phyloP scores from a whole-genome alignment of 2,113 vertebrate genomes.

The Noturus placidus region DNA sequence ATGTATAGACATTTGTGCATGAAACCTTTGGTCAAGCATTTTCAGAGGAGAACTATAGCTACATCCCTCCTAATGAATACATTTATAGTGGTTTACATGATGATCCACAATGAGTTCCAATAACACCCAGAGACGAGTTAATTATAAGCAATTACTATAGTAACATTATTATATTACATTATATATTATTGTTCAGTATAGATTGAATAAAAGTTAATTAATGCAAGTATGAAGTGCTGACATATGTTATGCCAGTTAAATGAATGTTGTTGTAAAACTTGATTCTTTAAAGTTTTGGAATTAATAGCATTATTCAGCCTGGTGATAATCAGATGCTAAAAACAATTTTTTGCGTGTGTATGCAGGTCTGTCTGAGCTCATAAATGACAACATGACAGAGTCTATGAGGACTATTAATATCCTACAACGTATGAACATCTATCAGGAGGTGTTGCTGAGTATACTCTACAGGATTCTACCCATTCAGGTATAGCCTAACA shows the following conservation, averaged over 20 bases:
- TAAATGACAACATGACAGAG: slow-evolving; percentile 96
- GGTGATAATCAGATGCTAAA: not conserved
- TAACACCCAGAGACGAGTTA: not conserved
- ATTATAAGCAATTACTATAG: not conserved
- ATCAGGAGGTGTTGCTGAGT: slow-evolving; percentile 94
- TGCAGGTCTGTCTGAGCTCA: slow-evolving; percentile 86
- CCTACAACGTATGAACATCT: slow-evolving; percentile 96
- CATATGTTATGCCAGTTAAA: not conserved
- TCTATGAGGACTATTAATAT: slow-evolving; percentile 97
- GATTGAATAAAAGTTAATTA: not conserved
- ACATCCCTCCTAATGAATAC: not conserved
- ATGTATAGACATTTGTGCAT: not conserved
- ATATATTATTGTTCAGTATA: not conserved
- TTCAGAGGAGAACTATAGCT: not conserved
- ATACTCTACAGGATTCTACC: slow-evolving; percentile 87
- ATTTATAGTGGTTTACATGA: not conserved
- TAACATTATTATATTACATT: not conserved
- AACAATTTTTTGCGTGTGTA: slow-evolving; percentile 13
- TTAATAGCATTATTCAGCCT: not conserved
- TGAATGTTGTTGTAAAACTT: not conserved
- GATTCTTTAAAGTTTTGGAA: not conserved
- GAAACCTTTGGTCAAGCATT: not conserved
- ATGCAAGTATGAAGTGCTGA: no score
- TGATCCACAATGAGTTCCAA: not conserved
- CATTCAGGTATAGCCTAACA: slow-evolving; percentile 78